A percentile compares a stretch with the other conserved stretches of the same genome.
phyloP scores from a whole-genome alignment of 2,888 invertebrate species.

The Julus scanicus region DNA sequence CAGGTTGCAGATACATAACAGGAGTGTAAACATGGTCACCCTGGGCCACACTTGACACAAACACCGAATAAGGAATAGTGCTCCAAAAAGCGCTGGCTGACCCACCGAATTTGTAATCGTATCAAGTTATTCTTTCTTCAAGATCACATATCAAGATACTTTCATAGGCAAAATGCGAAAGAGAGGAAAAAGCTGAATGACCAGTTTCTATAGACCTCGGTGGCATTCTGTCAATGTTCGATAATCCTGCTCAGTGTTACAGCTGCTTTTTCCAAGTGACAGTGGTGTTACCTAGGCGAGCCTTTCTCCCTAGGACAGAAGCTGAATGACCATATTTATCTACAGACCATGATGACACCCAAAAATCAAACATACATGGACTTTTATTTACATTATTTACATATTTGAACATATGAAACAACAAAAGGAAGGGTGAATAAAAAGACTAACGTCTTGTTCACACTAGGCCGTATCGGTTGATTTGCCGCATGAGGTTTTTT shows the following conservation, averaged over 20 bases:
- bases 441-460: too few relatives aligned
- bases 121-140: too few relatives aligned
- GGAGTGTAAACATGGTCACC: background rate
- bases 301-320: background rate
- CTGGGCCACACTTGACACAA: background rate
- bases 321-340: background rate
- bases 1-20: background rate
- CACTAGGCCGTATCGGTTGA: too few relatives aligned
- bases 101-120: too few relatives aligned
- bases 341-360: background rate
- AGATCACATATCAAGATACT: too few relatives aligned
- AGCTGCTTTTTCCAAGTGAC: background rate
- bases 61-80: background rate
- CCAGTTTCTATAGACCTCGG: slow-evolving; percentile 27
- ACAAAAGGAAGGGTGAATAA: too few relatives aligned
- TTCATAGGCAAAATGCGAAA: too few relatives aligned
- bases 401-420: background rate
- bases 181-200: slow-evolving; percentile 34
- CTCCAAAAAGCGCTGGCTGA: too few relatives aligned
- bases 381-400: slow-evolving; percentile 27
- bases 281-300: too few relatives aligned
- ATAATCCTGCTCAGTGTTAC: background rate
- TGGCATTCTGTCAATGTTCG: background rate
- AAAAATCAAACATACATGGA: slow-evolving; percentile 10
- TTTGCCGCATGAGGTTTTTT: too few relatives aligned